phyloP scores from a whole-genome alignment of 2,888 invertebrate genomes.

The Cenopis cana region DNA sequence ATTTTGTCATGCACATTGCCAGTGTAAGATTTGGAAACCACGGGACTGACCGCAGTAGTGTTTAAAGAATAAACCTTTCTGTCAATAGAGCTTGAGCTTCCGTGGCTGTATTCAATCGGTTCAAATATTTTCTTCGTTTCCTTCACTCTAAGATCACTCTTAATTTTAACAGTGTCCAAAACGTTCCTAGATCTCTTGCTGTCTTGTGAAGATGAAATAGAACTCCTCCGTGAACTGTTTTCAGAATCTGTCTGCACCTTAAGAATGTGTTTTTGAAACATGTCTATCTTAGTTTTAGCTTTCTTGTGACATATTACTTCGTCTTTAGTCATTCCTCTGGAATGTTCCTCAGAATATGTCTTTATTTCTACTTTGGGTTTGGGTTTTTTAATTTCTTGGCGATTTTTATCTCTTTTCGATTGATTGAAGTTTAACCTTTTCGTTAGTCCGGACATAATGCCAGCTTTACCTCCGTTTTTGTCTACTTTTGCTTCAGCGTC shows the following conservation, averaged over 20 bases:
- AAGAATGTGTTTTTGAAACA: conserved; percentile 80
- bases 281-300: conserved; percentile 78
- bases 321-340: conserved; percentile 68
- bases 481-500: conserved; percentile 50
- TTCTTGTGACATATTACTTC: conserved; percentile 75
- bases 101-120: conserved; percentile 60
- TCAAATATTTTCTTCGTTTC: conserved; percentile 74
- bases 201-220: conserved; percentile 67
- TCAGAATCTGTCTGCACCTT: conserved; percentile 75
- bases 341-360: conserved; percentile 73
- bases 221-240: conserved; percentile 69
- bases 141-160: conserved; percentile 58
- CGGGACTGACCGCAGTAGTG: conserved; percentile 51
- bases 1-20: conserved; percentile 80
- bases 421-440: conserved; percentile 74
- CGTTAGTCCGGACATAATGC: conserved; percentile 71
- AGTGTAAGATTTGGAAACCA: conserved; percentile 62
- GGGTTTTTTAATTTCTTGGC: conserved; percentile 56
- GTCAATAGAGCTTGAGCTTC: conserved; percentile 60
- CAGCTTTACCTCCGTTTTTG: conserved; percentile 60
- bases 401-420: conserved; percentile 68
- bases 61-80: conserved; percentile 59
- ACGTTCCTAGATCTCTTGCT: conserved; percentile 55
- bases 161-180: conserved; percentile 48
- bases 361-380: conserved; percentile 77